phyloP scores from a whole-genome alignment of 2,888 invertebrate species.

The Leptopilina myrica region DNA sequence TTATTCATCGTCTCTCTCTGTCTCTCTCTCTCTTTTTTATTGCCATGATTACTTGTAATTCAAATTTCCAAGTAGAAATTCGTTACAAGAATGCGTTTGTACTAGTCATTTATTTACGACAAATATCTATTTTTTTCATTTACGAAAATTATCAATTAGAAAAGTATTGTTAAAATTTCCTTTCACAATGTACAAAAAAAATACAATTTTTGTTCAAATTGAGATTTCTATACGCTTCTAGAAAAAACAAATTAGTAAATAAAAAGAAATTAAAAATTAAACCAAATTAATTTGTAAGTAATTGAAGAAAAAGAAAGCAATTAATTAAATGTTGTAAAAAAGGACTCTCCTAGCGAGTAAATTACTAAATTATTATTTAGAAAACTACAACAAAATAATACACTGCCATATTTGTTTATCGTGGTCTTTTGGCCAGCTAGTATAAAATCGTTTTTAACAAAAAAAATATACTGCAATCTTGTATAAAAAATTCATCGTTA shows the following conservation, averaged over 20 bases:
- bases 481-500: neutral
- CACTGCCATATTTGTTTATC: slow-evolving; percentile 37
- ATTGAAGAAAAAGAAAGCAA: no score
- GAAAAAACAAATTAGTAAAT: neutral
- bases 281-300: no score
- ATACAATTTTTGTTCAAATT: no score
- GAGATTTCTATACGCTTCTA: no score
- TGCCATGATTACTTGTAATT: slow-evolving; percentile 33
- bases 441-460: slow-evolving; percentile 15
- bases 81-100: slow-evolving; percentile 50
- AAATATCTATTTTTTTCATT: slow-evolving; percentile 18
- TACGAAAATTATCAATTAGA: slow-evolving; percentile 3
- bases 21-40: neutral
- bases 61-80: slow-evolving; percentile 25
- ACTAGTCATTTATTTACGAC: slow-evolving; percentile 55
- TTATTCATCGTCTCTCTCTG: neutral
- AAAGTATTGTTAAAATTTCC: neutral
- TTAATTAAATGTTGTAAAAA: slow-evolving; percentile 7
- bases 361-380: slow-evolving; percentile 11
- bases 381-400: neutral
- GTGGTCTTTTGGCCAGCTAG: slow-evolving; percentile 8
- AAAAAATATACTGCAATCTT: neutral
- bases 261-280: no score
- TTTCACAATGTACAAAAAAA: neutral
- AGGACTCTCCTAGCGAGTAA: slow-evolving; percentile 12